Conservation (phyloP, 2,113 vertebrate species). For the Tyrannus savana region DNA sequence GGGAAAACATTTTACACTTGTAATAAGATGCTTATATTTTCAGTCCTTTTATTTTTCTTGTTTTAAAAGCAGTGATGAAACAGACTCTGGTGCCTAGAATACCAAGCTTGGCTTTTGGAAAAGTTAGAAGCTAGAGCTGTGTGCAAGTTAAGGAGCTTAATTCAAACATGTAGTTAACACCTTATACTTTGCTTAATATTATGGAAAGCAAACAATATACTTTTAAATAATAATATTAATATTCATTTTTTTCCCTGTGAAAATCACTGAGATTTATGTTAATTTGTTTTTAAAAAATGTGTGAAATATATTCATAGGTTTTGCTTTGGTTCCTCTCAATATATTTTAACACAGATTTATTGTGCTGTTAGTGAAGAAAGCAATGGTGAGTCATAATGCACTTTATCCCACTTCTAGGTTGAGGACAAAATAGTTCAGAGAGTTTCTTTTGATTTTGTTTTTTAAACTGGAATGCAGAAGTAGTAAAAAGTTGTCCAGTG, state of each 20-base stretch:
- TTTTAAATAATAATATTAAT: background rate
- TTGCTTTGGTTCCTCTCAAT: background rate
- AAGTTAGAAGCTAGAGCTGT: background rate
- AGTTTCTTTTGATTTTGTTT: background rate
- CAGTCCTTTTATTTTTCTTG: background rate
- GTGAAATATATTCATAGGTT: accelerated
- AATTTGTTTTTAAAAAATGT: background rate
- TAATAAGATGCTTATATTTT: background rate
- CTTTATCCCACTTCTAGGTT: background rate
- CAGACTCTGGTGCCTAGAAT: background rate
- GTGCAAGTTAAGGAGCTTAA: background rate
- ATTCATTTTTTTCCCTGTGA: background rate
- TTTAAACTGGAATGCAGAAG: background rate
- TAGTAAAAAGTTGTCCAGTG: background rate
- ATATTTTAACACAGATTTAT: background rate
- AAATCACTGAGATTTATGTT: background rate
- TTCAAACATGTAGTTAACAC: background rate
- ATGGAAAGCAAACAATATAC: background rate
- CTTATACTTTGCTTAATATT: background rate
- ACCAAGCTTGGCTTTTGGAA: background rate
- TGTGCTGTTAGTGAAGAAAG: background rate
- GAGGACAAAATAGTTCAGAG: background rate
- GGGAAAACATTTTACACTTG: background rate
- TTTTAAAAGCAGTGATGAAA: background rate
- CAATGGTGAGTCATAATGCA: background rate